Conservation (phyloP, 2,888 invertebrate species). For the Tupiocoris notatus region DNA sequence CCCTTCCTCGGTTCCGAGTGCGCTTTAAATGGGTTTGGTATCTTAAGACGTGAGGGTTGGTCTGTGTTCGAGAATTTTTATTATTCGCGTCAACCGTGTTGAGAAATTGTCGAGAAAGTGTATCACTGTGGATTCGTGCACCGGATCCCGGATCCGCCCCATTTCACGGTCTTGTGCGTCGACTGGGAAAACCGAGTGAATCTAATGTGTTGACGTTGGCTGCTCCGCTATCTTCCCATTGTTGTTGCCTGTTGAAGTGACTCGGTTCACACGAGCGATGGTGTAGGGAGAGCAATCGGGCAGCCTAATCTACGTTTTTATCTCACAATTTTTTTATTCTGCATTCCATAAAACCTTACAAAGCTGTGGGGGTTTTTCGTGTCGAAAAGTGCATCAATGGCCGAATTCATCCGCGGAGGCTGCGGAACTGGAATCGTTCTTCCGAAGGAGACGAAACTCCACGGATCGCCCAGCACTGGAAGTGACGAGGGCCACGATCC, state of each 20-base stretch:
- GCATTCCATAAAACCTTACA: no score
- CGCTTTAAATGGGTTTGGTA: no score
- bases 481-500: slow-evolving; percentile 71
- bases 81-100: no score
- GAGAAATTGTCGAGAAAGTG: no score
- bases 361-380: background rate
- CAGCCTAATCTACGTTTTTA: background rate
- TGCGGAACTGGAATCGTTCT: slow-evolving; percentile 57
- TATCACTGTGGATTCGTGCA: background rate
- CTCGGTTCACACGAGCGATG: background rate
- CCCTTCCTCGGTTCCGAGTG: background rate
- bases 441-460: slow-evolving; percentile 55
- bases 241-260: background rate
- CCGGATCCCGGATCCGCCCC: background rate
- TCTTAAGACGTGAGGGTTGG: no score
- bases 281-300: background rate
- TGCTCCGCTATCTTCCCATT: background rate
- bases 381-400: slow-evolving; percentile 52
- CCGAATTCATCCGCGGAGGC: slow-evolving; percentile 58
- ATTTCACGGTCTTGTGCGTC: background rate
- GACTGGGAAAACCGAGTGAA: background rate
- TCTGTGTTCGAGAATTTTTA: no score
- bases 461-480: slow-evolving; percentile 79
- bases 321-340: background rate
- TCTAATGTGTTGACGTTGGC: background rate